Base-by-base conservation (phyloP, 2,797 vertebrate species). In the Zenarchopterus dispar region DNA sequence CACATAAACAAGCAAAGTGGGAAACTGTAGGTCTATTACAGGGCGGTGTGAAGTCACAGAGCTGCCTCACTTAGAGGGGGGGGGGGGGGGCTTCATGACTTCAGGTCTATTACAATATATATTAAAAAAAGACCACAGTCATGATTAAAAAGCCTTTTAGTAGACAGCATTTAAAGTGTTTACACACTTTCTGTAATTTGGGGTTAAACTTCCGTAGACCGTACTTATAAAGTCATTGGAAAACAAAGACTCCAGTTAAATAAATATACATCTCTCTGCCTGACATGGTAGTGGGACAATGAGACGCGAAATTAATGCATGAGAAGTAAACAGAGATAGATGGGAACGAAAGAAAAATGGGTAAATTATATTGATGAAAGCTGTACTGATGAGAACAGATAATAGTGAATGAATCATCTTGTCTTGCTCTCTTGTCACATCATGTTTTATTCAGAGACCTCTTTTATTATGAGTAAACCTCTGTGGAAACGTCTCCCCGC, bases 111-210 rank as follows among this genome's bases (percentile, higher is more conserved):
- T 63, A 62, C 42, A 65, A 70, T 62, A n/a, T n/a, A n/a, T n/a
- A n/a, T n/a, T n/a, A n/a, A 54, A 75, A 73, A 65, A 19, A 61
- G 49, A 87, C 80, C 88, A 63, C 89, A 89, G 54, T 78, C 73
- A 58, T 87, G 82, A 92, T 92, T 88, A 80, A 76, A 91, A 83
- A 76, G 76, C 51, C 24, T 75, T 71, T 74, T 21, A 68, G 56
- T 58, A 9, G 61, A 76, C 50, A 42, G 28, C 23, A 53, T 58
- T 72, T 23, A 77, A 81, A 70, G 58, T 84, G 74, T 91, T 90
- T 89, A 90, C 66, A 82, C 21, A 46, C 62, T 51, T n/a, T 47
- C 59, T 68, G 28, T 81, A 71, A 75, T 75, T 64, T 58, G 62
- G 68, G 85, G 78, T 80, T 73, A 76, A 31, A n/a, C 70, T 74